A percentile compares a stretch with the other conserved stretches of the same genome.
Evolutionary conservation across 2,888 invertebrate genomes (phyloP).

Genomic region (Metalampra italica): DNA sequence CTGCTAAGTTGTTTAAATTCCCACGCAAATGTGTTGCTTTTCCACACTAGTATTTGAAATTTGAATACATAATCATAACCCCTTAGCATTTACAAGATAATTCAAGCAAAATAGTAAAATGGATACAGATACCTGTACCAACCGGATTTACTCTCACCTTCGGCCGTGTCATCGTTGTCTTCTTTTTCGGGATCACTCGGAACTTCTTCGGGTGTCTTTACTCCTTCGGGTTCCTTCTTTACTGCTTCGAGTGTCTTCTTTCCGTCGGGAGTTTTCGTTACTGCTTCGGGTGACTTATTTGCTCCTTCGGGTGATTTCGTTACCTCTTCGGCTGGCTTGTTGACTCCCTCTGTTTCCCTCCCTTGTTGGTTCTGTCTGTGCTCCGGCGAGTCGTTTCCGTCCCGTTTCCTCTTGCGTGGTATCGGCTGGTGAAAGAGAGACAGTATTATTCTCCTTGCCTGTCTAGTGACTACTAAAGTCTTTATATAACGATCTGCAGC

Average conservation of each 20-base stretch:
- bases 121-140: slow-evolving; percentile 1
- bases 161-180: slow-evolving; percentile 15
- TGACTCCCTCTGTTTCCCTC: background rate
- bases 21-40: too few species aligned
- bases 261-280: background rate
- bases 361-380: background rate
- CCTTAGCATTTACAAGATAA: background rate
- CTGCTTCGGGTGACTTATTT: background rate
- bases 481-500: too few species aligned
- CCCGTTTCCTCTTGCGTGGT: background rate
- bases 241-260: too few species aligned
- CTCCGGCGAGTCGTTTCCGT: background rate
- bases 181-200: background rate
- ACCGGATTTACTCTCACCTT: slow-evolving; percentile 19
- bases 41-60: too few species aligned
- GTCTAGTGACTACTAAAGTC: background rate
- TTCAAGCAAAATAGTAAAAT: background rate
- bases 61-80: too few species aligned
- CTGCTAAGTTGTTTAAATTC: too few species aligned
- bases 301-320: background rate
- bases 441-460: background rate
- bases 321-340: background rate
- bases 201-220: background rate
- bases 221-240: background rate
- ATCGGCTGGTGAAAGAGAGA: background rate